A percentile compares a stretch with the other conserved stretches of the same genome.
phyloP scores from a whole-genome alignment of 2,888 invertebrate species.

The Caenorhabditis zanzibari region DNA sequence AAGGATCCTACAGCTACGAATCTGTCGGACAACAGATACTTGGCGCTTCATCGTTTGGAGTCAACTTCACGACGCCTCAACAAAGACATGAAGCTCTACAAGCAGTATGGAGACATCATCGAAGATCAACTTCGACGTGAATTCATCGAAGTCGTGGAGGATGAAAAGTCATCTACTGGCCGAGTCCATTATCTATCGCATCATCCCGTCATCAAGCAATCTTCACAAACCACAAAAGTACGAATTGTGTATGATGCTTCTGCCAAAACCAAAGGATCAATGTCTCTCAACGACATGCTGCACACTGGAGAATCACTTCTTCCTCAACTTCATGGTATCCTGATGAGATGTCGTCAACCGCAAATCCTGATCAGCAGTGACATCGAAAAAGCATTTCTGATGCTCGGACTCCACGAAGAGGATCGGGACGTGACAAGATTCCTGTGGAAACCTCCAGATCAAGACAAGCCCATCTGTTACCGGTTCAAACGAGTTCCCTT shows the following conservation, averaged over 20 bases:
- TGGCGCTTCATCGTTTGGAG: constrained; percentile 27
- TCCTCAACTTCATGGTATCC: constrained; percentile 56
- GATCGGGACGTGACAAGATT: constrained; percentile 69
- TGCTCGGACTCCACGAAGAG: constrained; percentile 46
- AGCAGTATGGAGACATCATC: constrained; percentile 43
- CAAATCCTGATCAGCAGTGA: constrained; percentile 58
- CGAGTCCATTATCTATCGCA: constrained; percentile 67
- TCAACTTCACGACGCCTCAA: not conserved
- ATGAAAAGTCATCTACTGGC: constrained; percentile 14
- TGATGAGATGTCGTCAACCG: constrained; percentile 57
- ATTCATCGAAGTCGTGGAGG: constrained; percentile 60
- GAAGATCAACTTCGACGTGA: constrained; percentile 42
- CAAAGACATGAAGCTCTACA: not conserved
- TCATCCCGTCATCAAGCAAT: constrained; percentile 64
- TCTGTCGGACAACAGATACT: constrained; percentile 15
- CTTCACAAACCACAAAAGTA: constrained; percentile 59
- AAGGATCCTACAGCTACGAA: not conserved
- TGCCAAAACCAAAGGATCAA: not conserved
- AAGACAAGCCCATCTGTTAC: too few species aligned
- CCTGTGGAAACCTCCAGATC: not conserved
- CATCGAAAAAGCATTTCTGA: too few species aligned
- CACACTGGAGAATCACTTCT: constrained; percentile 59
- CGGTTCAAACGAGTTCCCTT: too few species aligned
- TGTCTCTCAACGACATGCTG: constrained; percentile 66
- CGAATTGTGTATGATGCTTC: constrained; percentile 72